Conservation (phyloP, 2,113 vertebrate species). For the Ginglymostoma cirratum region DNA sequence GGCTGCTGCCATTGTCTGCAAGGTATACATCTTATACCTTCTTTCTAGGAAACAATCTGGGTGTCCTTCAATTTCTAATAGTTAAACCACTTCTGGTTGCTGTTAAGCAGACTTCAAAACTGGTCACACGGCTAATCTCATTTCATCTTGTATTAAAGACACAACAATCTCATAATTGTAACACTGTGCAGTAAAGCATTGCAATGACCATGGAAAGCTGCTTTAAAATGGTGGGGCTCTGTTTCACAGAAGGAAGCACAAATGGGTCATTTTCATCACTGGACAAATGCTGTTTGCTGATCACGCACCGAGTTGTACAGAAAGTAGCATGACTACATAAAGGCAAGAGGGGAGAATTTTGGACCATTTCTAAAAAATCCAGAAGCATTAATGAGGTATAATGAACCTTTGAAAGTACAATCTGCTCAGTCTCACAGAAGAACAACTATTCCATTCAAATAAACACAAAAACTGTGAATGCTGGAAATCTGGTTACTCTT, state of each 20-base stretch:
- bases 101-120: neutral
- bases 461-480: too few relatives aligned
- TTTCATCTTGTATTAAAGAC: too few relatives aligned
- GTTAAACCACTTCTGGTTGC: neutral
- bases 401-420: neutral
- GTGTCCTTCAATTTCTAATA: neutral
- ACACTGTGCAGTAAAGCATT: neutral
- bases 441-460: neutral
- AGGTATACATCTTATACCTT: neutral
- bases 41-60: neutral
- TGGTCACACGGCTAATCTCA: neutral
- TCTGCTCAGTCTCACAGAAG: neutral
- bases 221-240: neutral
- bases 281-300: neutral
- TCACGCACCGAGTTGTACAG: neutral
- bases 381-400: neutral
- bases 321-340: neutral
- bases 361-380: neutral
- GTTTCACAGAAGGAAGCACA: neutral
- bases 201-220: neutral
- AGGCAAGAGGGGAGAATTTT: neutral
- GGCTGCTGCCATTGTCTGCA: neutral
- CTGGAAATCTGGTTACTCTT: too few relatives aligned
- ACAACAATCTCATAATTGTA: neutral
- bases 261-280: neutral